Percentiles rank a stretch among this genome's conserved stretches.
Conservation (phyloP, 2,888 invertebrate species). For the Cataglyphis cursor region DNA sequence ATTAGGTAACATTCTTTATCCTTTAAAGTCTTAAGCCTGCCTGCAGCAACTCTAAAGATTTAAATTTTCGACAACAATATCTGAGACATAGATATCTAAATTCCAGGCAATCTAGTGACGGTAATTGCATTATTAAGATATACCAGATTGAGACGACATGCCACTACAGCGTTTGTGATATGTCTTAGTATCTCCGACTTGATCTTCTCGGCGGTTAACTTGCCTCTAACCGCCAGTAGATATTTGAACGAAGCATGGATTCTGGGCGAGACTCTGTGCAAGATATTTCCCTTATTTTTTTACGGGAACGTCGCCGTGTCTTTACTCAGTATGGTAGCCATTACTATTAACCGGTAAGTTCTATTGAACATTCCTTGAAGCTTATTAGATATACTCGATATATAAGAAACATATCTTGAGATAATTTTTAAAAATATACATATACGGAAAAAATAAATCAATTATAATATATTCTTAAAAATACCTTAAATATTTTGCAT, state of each 20-base stretch:
- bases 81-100: constrained; percentile 53
- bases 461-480: not conserved
- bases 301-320: constrained; percentile 97
- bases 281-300: constrained; percentile 95
- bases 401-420: not conserved
- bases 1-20: constrained; percentile 88
- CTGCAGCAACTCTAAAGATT: not conserved
- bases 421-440: constrained; percentile 1
- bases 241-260: constrained; percentile 94
- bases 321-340: constrained; percentile 95
- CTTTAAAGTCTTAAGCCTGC: not conserved
- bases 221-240: constrained; percentile 94
- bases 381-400: not conserved
- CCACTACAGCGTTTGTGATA: constrained; percentile 95
- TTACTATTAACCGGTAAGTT: constrained; percentile 94
- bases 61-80: not conserved
- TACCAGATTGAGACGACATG: constrained; percentile 93
- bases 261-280: constrained; percentile 92
- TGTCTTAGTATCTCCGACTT: constrained; percentile 95
- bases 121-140: constrained; percentile 93
- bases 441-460: not conserved
- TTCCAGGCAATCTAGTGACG: constrained; percentile 94
- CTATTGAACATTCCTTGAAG: not conserved
- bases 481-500: not conserved
- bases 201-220: constrained; percentile 94